A percentile compares a stretch with the other conserved stretches of the same genome.
These are phyloP conservation scores for Lathamus discolor DNA, from an alignment of 2,113 vertebrate genomes.

Conservation along the genomic window DNA sequence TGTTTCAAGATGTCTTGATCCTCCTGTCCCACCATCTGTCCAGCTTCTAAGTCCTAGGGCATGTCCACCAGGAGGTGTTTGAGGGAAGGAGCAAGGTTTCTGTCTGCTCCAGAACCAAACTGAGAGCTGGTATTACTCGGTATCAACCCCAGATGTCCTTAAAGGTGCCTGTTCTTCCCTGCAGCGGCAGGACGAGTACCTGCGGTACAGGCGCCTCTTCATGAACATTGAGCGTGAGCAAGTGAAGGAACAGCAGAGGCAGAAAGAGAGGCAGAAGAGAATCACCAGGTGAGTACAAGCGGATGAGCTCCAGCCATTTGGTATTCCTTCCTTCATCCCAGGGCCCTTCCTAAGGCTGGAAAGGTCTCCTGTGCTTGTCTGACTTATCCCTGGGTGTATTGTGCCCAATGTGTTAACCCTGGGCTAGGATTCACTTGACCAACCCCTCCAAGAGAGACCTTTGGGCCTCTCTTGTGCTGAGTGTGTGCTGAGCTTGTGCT, in stretches of 20 bases:
- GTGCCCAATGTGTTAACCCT: neutral
- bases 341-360: neutral
- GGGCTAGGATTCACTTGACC: neutral
- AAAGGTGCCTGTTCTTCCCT: neutral
- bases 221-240: constrained; percentile 86
- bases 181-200: constrained; percentile 82
- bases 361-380: neutral
- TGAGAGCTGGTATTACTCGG: accelerated
- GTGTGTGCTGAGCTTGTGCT: neutral
- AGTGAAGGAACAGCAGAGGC: constrained; percentile 79
- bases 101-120: neutral
- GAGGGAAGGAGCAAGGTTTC: neutral
- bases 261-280: constrained; percentile 80
- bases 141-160: neutral
- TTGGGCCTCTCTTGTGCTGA: neutral
- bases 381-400: neutral
- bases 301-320: neutral
- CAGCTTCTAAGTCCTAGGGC: neutral
- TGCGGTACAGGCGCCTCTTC: constrained; percentile 81
- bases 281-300: constrained; percentile 61
- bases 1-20: accelerated
- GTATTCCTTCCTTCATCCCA: neutral
- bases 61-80: accelerated
- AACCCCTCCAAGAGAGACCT: neutral
- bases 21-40: neutral